These are phyloP conservation scores for Ahaetulla prasina DNA, from an alignment of 2,113 vertebrate species.

Conservation along the genomic window DNA sequence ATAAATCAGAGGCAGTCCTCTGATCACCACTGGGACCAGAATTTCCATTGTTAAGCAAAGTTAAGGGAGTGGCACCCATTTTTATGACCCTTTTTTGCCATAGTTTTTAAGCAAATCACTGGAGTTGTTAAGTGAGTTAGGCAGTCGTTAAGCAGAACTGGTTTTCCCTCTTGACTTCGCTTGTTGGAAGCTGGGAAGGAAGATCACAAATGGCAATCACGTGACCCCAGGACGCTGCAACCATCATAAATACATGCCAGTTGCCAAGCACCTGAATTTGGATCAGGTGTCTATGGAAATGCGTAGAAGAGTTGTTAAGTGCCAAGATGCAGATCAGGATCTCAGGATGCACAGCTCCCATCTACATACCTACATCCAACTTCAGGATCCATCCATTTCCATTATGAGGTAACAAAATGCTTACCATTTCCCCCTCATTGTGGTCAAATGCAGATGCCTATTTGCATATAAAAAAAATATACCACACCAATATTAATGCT, in stretches of 20 bases:
- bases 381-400: not conserved
- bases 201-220: not conserved
- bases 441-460: not conserved
- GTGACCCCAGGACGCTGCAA: not conserved
- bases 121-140: not conserved
- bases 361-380: not conserved
- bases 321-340: not conserved
- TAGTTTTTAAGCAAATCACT: not conserved
- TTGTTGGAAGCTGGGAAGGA: not conserved
- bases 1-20: not conserved
- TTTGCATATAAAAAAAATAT: not conserved
- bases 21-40: not conserved
- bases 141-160: not conserved
- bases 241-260: not conserved
- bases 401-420: not conserved
- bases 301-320: not conserved
- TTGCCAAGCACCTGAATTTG: not conserved
- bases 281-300: not conserved
- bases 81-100: not conserved
- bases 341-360: not conserved
- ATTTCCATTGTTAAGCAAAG: not conserved
- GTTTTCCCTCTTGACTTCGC: not conserved
- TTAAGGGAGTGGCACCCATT: not conserved
- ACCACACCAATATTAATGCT: not conserved
- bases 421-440: not conserved